Conservation (phyloP, 2,888 invertebrate species). For the Macropis europaea region DNA sequence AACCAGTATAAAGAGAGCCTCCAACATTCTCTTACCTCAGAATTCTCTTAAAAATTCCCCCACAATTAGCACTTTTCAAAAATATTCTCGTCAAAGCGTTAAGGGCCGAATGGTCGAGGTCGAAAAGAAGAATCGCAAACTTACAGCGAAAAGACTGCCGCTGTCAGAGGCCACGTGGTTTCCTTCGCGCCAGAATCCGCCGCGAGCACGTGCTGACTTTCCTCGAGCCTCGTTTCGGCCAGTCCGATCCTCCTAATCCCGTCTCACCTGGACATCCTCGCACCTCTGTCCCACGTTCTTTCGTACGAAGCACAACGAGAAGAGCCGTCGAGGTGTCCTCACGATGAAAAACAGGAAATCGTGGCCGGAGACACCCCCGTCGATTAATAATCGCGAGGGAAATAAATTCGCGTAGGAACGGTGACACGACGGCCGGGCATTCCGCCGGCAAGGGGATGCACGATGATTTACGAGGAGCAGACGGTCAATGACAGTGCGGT, state of each 20-base stretch:
- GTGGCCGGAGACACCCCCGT: constrained; percentile 4
- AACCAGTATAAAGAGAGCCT: too few relatives aligned
- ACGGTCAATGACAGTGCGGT: constrained; percentile 61
- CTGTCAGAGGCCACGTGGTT: constrained; percentile 50
- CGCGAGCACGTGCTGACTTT: constrained; percentile 46
- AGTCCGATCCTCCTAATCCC: not conserved
- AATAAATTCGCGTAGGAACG: constrained; percentile 57
- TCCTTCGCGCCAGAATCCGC: constrained; percentile 18
- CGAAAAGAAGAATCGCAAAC: constrained; percentile 1
- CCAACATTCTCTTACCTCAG: too few relatives aligned
- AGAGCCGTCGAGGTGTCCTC: too few relatives aligned
- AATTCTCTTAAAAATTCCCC: too few relatives aligned
- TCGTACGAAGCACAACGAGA: too few relatives aligned
- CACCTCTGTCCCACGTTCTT: too few relatives aligned
- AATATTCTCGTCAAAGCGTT: too few relatives aligned
- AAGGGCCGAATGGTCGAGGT: too few relatives aligned
- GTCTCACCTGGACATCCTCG: not conserved
- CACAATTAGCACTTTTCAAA: too few relatives aligned
- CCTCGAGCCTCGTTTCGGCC: not conserved
- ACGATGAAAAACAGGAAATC: not conserved
- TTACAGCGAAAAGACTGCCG: constrained; percentile 24
- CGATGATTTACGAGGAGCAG: constrained; percentile 56
- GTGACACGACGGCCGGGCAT: constrained; percentile 55
- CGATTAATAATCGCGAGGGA: constrained; percentile 31
- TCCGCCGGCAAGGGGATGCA: constrained; percentile 27